These are phyloP conservation scores for Melanotaenia pygmaea DNA, from an alignment of 2,797 vertebrate genomes.

Conservation along the genomic window DNA sequence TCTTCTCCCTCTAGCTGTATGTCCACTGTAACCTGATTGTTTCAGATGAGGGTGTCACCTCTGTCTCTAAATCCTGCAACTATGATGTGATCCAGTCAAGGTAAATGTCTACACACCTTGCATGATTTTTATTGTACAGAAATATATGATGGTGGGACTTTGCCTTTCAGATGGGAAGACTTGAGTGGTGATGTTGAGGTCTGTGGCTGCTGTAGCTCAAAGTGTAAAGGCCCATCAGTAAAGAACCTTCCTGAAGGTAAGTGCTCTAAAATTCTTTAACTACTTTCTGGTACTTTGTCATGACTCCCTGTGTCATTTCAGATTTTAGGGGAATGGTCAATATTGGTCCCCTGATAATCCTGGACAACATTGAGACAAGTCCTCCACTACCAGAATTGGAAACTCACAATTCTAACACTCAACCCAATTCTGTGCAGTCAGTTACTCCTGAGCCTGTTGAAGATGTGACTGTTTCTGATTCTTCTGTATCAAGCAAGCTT, in stretches of 20 bases:
- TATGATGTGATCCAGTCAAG: constrained; percentile 68
- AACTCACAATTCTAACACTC: not conserved
- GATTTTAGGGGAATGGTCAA: constrained; percentile 51
- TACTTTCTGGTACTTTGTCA: not conserved
- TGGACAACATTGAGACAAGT: constrained; percentile 15
- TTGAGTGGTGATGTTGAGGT: constrained; percentile 56
- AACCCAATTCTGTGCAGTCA: not conserved
- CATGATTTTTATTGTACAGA: not conserved
- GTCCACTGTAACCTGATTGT: constrained; percentile 76
- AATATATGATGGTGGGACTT: not conserved
- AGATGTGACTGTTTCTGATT: constrained; percentile 2
- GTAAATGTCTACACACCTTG: constrained; percentile 34
- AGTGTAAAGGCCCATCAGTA: constrained; percentile 61
- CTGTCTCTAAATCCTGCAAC: constrained; percentile 77
- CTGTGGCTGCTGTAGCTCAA: constrained; percentile 74
- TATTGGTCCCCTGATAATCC: constrained; percentile 62
- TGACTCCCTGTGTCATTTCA: constrained; percentile 45
- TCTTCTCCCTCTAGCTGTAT: constrained; percentile 48
- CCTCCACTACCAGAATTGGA: not conserved
- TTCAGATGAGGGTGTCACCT: constrained; percentile 52
- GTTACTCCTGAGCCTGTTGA: constrained; percentile 18
- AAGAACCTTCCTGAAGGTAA: constrained; percentile 50
- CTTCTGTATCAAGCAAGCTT: constrained; percentile 2
- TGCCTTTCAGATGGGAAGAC: constrained; percentile 74
- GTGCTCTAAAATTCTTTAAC: not conserved